phyloP scores from a whole-genome alignment of 2,888 invertebrate species.

The Anodontia alba region DNA sequence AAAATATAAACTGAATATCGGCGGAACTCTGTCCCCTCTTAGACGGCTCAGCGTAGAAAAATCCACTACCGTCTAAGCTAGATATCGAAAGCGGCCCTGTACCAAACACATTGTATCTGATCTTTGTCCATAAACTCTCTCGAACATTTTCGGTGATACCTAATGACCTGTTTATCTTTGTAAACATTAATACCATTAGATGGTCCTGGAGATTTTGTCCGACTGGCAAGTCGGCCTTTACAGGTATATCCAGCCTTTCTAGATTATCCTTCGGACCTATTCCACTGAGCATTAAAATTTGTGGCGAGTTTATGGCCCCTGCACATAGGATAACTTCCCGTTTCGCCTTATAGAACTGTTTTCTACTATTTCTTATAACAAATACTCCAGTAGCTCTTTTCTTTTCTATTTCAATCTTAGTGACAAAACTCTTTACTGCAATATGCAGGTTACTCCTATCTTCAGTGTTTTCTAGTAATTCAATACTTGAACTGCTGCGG shows the following conservation, averaged over 20 bases:
- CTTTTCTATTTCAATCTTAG: conserved; percentile 19
- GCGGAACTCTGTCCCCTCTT: conserved; percentile 4
- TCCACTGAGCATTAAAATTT: conserved; percentile 24
- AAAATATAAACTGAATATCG: conserved; percentile 27
- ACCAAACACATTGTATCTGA: conserved; percentile 23
- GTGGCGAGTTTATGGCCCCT: conserved; percentile 31
- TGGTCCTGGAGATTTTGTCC: conserved; percentile 31
- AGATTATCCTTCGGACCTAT: conserved; percentile 29
- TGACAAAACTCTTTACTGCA: conserved; percentile 15
- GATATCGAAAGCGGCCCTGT: conserved; percentile 9
- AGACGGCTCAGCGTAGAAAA: conserved; percentile 16
- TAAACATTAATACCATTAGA: conserved; percentile 5
- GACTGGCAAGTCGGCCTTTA: conserved; percentile 27
- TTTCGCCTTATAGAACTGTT: conserved; percentile 16
- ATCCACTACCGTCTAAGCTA: conserved; percentile 4
- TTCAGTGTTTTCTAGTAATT: conserved; percentile 2
- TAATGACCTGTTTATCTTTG: conserved; percentile 14
- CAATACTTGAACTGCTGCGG: conserved; percentile 73
- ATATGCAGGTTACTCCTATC: conserved; percentile 23
- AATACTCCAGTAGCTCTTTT: conserved; percentile 23
- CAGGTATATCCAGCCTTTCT: conserved; percentile 3
- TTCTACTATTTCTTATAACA: conserved; percentile 15
- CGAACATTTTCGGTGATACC: neutral
- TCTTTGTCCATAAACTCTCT: conserved; percentile 5
- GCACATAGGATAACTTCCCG: conserved; percentile 27